Percentiles rank a stretch among this genome's conserved stretches.
phyloP scores from a whole-genome alignment of 2,888 invertebrate species.

The Temnothorax ravouxi region DNA sequence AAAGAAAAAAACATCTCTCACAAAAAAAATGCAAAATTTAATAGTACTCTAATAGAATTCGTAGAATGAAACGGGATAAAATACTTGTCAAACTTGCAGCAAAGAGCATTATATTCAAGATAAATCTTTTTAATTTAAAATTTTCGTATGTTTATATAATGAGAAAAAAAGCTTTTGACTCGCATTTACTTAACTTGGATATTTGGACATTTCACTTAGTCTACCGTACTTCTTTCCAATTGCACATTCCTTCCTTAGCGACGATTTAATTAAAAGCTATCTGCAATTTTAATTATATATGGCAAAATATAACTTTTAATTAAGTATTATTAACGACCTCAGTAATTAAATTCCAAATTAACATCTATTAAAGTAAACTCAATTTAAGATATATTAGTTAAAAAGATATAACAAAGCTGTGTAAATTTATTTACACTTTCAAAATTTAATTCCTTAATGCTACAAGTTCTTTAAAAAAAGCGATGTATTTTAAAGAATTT shows the following conservation, averaged over 20 bases:
- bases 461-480: not conserved
- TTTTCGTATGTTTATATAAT: not conserved
- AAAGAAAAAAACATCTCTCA: not conserved
- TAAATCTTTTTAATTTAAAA: not conserved
- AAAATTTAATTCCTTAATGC: not conserved
- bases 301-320: not conserved
- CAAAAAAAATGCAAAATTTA: not conserved
- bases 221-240: not conserved
- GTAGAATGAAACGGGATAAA: not conserved
- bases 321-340: not conserved
- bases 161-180: not conserved
- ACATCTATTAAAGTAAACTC: not conserved
- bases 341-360: conserved; percentile 7
- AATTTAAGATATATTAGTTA: not conserved
- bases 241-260: not conserved
- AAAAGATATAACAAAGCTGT: not conserved
- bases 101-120: not conserved
- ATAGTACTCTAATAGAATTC: not conserved
- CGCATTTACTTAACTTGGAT: not conserved
- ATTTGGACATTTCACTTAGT: not conserved
- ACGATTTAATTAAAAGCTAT: conserved; percentile 17
- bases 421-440: not conserved
- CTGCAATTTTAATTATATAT: not conserved
- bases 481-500: not conserved
- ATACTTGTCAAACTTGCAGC: not conserved